Percentiles rank a stretch among this genome's conserved stretches.
Conservation (phyloP, 2,797 vertebrate genomes). For the Nothura maculosa region DNA sequence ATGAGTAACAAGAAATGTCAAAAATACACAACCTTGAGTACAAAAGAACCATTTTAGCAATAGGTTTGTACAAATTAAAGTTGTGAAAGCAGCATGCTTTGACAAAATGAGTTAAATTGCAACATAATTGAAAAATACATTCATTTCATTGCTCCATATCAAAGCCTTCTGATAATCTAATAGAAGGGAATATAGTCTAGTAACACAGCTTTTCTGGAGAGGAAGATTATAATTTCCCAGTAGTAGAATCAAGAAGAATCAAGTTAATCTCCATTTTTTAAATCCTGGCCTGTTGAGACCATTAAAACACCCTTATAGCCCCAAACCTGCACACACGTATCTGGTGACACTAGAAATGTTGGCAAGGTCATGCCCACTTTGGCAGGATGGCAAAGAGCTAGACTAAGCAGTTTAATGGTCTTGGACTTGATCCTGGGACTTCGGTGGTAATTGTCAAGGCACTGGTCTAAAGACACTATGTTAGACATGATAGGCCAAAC, state of each 20-base stretch:
- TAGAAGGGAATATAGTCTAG: conserved; percentile 5
- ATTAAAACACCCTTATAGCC: background rate
- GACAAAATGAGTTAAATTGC: conserved; percentile 49
- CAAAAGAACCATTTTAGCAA: conserved; percentile 66
- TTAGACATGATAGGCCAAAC: conserved; percentile 29
- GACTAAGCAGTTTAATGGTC: conserved; percentile 32
- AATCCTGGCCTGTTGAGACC: conserved; percentile 8
- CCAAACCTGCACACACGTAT: background rate
- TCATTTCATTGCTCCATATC: conserved; percentile 55
- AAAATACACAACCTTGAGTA: conserved; percentile 63
- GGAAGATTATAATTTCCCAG: conserved; percentile 13
- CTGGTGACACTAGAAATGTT: background rate
- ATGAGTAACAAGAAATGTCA: conserved; percentile 70
- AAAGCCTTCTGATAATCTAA: conserved; percentile 24
- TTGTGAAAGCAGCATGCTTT: conserved; percentile 70
- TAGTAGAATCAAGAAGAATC: conserved; percentile 4
- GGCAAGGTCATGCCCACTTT: background rate
- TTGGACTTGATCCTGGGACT: conserved; percentile 49
- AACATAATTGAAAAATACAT: conserved; percentile 62
- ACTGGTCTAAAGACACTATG: conserved; percentile 53
- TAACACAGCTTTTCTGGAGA: background rate
- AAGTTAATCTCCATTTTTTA: conserved; percentile 7
- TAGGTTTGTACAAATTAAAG: conserved; percentile 53
- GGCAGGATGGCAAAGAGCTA: background rate
- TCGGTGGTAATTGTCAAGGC: conserved; percentile 52